Percentiles rank a stretch among this genome's conserved stretches.
Conservation (phyloP, 2,113 vertebrate genomes). For the Lonchura striata region DNA sequence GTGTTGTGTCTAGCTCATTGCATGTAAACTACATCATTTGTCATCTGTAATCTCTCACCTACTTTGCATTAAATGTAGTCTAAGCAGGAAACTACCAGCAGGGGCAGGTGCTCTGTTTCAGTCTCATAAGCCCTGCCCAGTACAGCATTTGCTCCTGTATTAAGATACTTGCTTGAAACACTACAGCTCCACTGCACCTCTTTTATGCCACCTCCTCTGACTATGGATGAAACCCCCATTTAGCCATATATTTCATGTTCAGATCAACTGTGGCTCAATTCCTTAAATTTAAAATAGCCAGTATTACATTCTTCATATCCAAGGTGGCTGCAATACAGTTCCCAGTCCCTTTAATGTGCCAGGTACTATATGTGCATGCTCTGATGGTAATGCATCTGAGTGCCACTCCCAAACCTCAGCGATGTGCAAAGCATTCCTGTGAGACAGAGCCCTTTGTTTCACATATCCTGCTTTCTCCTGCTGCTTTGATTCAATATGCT, state of each 20-base stretch:
- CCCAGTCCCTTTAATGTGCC: not conserved
- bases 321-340: not conserved
- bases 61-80: not conserved
- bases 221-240: not conserved
- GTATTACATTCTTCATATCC: not conserved
- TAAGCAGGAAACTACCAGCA: not conserved
- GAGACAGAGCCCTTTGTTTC: not conserved
- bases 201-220: not conserved
- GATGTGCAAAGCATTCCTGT: not conserved
- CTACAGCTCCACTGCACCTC: not conserved
- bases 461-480: not conserved
- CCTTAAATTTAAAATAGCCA: not conserved
- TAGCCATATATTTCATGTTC: not conserved
- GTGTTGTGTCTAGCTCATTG: not conserved
- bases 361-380: accelerated
- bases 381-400: not conserved
- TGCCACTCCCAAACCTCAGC: not conserved
- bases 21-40: not conserved
- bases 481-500: not conserved
- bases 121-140: not conserved
- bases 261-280: not conserved
- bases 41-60: not conserved
- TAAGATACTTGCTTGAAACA: not conserved
- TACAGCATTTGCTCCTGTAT: not conserved
- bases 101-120: not conserved